Evolutionary conservation across 2,888 invertebrate genomes (phyloP), one percentile per base, ranked within the genome.

Genomic region (Andrena haemorrhoa): DNA sequence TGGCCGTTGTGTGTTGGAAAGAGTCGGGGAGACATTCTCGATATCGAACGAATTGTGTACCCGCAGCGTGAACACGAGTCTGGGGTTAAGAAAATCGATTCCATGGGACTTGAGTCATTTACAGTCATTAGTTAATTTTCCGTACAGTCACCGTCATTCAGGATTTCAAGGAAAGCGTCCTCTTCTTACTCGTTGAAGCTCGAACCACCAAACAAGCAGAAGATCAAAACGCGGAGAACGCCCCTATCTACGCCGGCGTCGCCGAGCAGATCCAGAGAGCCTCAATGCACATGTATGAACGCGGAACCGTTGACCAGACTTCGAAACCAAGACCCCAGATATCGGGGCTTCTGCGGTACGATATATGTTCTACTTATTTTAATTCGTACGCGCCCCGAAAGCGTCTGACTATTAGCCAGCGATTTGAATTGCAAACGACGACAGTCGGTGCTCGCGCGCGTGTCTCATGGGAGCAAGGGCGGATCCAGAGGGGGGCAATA

Each of bases 131-230:
- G 77, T 80, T 85, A 80, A 88, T 88, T 86, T 88, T 88, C 74
- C 83, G 79, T 92, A 78, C 97, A 98, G 98, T 98, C 98, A 95
- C 98, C 98, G 94, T 98, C 98, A 95, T 98, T 98, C 96, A 98
- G 98, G 96, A 98, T 98, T 96, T 98, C 98, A 94, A 97, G 98
- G 95, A 99, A 99, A 96, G 98, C 98, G 93, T 98, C 98, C 90
- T 98, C 98, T 92, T 98, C 98, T 94, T 98, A 98, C 95, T 98
- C 98, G 93, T 96, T 99, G 94, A 98, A 98, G 95, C 95, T 98
- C 95, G 98, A 98, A 94, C 97, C 98, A 84, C 97, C 97, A 86
- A 94, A 94, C 92, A 97, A 97, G 95, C 97, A 97, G 94, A 97
- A 97, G 94, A 96, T 97, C 93, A 98, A 98, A 94, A 96, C 97